Percentiles rank a stretch among this genome's conserved stretches.
These are phyloP conservation scores for Lipophrys pholis DNA, from an alignment of 2,113 vertebrate species.

Conservation along the genomic window DNA sequence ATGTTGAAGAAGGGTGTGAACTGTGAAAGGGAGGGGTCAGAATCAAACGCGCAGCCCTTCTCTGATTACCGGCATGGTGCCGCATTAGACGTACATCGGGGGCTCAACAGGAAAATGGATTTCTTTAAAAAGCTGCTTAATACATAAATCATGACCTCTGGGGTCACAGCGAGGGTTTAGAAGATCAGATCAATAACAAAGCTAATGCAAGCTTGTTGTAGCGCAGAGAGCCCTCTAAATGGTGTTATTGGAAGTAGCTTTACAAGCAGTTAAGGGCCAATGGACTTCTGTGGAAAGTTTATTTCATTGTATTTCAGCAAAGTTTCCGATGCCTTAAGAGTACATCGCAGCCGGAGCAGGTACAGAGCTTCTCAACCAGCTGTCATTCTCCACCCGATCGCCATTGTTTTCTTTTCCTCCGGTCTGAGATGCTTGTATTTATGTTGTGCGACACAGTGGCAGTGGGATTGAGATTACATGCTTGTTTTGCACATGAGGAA, in stretches of 20 bases:
- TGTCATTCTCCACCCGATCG: constrained; percentile 35
- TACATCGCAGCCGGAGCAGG: constrained; percentile 4
- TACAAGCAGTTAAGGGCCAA: constrained; percentile 31
- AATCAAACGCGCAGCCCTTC: constrained; percentile 74
- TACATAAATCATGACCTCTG: constrained; percentile 85
- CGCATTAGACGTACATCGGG: constrained; percentile 69
- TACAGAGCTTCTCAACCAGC: constrained; percentile 44
- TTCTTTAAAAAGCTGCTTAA: constrained; percentile 82
- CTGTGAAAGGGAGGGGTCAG: constrained; percentile 48
- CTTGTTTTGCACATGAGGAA: constrained; percentile 81
- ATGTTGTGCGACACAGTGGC: constrained; percentile 47
- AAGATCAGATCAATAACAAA: constrained; percentile 74
- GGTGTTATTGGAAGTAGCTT: constrained; percentile 51
- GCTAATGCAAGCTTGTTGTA: constrained; percentile 69
- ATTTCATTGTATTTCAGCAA: constrained; percentile 24
- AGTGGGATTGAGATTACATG: constrained; percentile 59
- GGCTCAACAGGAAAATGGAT: constrained; percentile 79
- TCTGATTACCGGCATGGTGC: constrained; percentile 81
- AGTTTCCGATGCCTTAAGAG: neutral
- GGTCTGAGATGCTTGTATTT: constrained; percentile 61
- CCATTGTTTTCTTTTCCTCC: constrained; percentile 72
- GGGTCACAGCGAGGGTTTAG: constrained; percentile 79
- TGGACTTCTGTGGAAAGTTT: constrained; percentile 41
- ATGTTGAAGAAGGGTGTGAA: constrained; percentile 62
- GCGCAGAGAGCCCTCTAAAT: constrained; percentile 64